A percentile compares a stretch with the other conserved stretches of the same genome.
Conservation (phyloP, 1,140 invertebrate species). For the Goniozus legneri region DNA sequence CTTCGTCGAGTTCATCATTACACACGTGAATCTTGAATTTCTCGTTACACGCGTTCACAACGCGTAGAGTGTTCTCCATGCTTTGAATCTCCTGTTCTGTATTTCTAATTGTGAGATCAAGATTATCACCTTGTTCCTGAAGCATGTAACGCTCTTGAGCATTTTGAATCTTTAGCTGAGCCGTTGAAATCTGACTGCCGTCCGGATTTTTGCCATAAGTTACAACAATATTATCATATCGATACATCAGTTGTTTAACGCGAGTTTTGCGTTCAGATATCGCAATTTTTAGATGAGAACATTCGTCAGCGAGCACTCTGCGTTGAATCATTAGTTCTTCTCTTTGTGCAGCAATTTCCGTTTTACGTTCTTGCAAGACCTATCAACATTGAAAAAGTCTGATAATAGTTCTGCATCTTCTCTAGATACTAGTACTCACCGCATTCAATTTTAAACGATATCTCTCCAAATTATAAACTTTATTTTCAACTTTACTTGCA, state of each 20-base stretch:
- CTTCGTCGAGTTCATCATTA: conserved; percentile 51
- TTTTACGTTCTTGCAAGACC: conserved; percentile 63
- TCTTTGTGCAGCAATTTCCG: conserved; percentile 60
- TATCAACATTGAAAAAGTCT: conserved; percentile 19
- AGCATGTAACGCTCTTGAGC: conserved; percentile 67
- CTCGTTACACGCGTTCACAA: conserved; percentile 65
- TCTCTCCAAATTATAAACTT: conserved; percentile 60
- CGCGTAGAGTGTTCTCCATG: conserved; percentile 69
- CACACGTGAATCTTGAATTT: conserved; percentile 60
- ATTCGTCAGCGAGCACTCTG: conserved; percentile 58
- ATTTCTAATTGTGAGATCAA: conserved; percentile 65
- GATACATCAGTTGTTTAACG: conserved; percentile 60
- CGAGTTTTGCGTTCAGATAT: conserved; percentile 58
- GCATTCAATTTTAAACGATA: conserved; percentile 58
- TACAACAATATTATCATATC: conserved; percentile 37
- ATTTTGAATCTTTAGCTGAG: conserved; percentile 66
- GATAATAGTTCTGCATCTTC: background rate
- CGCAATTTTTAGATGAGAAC: conserved; percentile 55
- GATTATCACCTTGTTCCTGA: conserved; percentile 65
- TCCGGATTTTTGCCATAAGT: conserved; percentile 51
- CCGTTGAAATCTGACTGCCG: conserved; percentile 59
- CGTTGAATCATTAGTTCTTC: conserved; percentile 59
- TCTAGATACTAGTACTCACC: conserved; percentile 32
- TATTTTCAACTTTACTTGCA: conserved; percentile 55
- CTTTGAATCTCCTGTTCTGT: conserved; percentile 69